Evolutionary conservation across 2,113 vertebrate species (phyloP), one percentile per base, ranked within the genome.

Genomic region (Dermatemys mawii): DNA sequence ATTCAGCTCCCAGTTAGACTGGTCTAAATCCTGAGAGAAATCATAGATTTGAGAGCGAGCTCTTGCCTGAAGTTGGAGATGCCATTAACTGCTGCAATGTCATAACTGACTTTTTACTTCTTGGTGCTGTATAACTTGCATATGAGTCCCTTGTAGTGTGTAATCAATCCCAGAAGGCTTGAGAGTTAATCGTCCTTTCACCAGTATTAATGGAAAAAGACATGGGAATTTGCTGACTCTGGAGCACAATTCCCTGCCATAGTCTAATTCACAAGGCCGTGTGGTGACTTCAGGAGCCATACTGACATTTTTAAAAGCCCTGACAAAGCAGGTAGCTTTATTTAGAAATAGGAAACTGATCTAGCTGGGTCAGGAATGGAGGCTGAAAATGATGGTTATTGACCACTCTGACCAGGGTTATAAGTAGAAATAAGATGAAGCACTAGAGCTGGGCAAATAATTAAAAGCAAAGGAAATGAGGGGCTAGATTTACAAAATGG

Each of bases 91-190:
- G 4, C 5, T 78, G 87, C 80, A 84, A 7, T 41, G 35, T 38
- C 63, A 11, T 32, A 0, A 0, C 60, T 94, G 6, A 44, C 11
- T 44, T 85, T 92, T 86, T 46, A 2, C 6, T 87, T 27, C 2
- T 9, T 48, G 21, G 14, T 81, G n/a, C 3, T 1, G 0, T 3
- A 32, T 29, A 44, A 63, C 67, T 48, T 84, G 21, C 67, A 21
- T 26, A 19, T 38, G 19, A 55, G 14, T 51, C 84, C 29, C 55
- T 73, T 41, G 27, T 32, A 73, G 16, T 2, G 3, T 53, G 11
- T 3, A 5, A 27, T 44, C 32, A 41, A 44, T 87, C 67, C 19
- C 21, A 55, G 14, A 6, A 24, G 24, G 27, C 16, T 0, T 0
- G 22, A 57, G 3, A 12, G 11, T 14, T 54, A 21, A n/a, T 38